These are phyloP conservation scores for Falco naumanni DNA, from an alignment of 2,797 vertebrate species.

Conservation along the genomic window DNA sequence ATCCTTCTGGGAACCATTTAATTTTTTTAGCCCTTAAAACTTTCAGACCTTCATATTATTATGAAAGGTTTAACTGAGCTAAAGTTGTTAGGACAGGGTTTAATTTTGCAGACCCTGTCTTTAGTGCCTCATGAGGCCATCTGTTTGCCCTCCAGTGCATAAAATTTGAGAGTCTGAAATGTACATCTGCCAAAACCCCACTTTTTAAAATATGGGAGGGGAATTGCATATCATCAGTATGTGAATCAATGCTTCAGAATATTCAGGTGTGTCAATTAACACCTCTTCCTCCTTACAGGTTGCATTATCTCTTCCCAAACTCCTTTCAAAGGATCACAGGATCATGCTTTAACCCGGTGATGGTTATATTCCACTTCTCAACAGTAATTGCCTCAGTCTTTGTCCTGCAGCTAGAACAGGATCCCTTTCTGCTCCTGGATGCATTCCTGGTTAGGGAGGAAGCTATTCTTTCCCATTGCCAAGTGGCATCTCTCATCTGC, in stretches of 20 bases:
- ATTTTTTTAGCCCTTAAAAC: constrained; percentile 33
- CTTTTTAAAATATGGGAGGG: background rate
- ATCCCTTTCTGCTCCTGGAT: background rate
- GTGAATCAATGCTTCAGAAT: background rate
- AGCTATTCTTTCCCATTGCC: background rate
- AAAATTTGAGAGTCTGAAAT: background rate
- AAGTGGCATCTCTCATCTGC: background rate
- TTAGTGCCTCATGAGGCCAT: background rate
- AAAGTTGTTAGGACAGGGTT: constrained; percentile 1
- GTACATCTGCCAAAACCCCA: background rate
- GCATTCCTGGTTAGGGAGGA: background rate
- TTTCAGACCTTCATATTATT: constrained; percentile 2
- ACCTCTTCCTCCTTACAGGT: background rate
- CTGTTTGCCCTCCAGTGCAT: background rate
- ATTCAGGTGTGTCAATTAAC: background rate
- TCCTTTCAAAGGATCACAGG: background rate
- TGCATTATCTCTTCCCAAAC: background rate
- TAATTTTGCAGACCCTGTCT: constrained; percentile 5
- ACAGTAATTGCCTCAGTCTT: background rate
- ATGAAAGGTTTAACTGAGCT: background rate
- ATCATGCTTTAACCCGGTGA: background rate
- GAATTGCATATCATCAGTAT: background rate
- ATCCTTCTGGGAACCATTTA: constrained; percentile 16
- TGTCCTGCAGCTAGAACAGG: background rate
- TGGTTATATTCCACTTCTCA: background rate